These are phyloP conservation scores for Neotragus pygmaeus DNA, from an alignment of 2,113 vertebrate genomes.

Conservation along the genomic window DNA sequence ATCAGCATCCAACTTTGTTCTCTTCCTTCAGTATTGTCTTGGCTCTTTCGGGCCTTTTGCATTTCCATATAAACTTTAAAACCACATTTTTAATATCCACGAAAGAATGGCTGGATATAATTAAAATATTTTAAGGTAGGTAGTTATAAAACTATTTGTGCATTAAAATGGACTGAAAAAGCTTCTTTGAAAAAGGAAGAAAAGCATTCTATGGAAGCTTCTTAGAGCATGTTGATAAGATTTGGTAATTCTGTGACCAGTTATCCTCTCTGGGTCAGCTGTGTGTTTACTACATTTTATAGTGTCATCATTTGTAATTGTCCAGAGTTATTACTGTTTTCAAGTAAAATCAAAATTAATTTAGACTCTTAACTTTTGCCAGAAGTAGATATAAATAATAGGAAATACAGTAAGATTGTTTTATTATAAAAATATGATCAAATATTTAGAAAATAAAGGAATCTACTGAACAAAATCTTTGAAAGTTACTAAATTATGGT, in stretches of 20 bases:
- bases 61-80: not conserved
- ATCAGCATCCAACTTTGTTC: not conserved
- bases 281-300: not conserved
- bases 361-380: not conserved
- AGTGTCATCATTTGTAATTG: not conserved
- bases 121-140: not conserved
- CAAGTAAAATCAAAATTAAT: not conserved
- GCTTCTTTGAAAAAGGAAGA: not conserved
- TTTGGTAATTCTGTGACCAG: not conserved
- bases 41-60: not conserved
- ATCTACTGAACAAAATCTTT: not conserved
- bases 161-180: not conserved
- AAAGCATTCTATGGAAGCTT: not conserved
- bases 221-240: not conserved
- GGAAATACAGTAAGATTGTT: not conserved
- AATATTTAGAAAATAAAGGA: not conserved
- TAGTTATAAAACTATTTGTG: not conserved
- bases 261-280: not conserved
- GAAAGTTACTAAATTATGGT: not conserved
- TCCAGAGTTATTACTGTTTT: not conserved
- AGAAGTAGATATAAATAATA: not conserved
- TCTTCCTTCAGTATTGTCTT: not conserved
- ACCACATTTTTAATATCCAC: not conserved
- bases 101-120: not conserved
- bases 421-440: not conserved